These are phyloP conservation scores for Lepidiolamprologus cunningtoni DNA, from an alignment of 2,113 vertebrate genomes.

Conservation along the genomic window DNA sequence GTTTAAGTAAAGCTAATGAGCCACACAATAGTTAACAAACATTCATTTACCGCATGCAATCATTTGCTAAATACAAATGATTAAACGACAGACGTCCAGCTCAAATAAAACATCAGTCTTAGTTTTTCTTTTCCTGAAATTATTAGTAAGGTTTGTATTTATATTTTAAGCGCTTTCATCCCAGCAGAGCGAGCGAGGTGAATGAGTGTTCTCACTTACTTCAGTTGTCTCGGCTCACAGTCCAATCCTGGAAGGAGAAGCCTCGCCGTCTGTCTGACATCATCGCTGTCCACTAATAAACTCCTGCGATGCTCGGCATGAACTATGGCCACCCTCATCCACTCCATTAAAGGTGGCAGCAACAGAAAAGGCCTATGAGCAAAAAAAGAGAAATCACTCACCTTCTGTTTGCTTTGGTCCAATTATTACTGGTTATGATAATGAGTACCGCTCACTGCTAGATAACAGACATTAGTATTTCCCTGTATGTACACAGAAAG, in stretches of 20 bases:
- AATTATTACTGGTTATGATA: accelerated
- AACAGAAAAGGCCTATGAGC: conserved; percentile 86
- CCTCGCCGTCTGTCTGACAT: conserved; percentile 89
- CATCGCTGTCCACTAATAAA: conserved; percentile 90
- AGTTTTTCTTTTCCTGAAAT: not conserved
- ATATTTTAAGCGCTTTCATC: not conserved
- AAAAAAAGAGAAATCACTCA: not conserved
- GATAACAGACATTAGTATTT: not conserved
- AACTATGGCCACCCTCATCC: conserved; percentile 95
- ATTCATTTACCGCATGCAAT: not conserved
- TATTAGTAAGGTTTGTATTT: not conserved
- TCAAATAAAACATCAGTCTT: not conserved
- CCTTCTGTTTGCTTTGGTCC: not conserved
- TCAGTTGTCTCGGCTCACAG: conserved; percentile 93
- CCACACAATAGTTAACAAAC: not conserved
- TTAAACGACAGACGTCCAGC: accelerated
- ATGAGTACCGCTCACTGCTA: not conserved
- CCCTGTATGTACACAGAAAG: not conserved
- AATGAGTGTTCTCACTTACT: conserved; percentile 70
- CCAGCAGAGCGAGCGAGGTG: not conserved
- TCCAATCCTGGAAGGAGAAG: conserved; percentile 91
- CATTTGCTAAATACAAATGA: not conserved
- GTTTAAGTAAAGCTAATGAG: not conserved
- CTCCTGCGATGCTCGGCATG: conserved; percentile 94
- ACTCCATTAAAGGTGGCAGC: conserved; percentile 95